Conservation (phyloP, 2,888 invertebrate species). For the Apamea crenata region DNA sequence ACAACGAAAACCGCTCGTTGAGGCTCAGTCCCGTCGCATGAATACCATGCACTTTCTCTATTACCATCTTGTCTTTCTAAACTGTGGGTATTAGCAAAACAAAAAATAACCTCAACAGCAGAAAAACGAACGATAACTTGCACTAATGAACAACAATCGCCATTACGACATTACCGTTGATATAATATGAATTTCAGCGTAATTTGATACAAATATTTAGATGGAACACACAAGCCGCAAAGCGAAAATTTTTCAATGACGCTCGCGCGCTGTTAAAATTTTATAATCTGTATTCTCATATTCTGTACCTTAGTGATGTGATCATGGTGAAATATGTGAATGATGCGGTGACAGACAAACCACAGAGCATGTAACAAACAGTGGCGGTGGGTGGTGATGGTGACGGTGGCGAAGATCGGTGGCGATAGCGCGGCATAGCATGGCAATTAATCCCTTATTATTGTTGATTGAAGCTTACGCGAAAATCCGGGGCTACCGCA, state of each 20-base stretch:
- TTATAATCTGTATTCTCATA: no score
- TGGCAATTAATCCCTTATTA: no score
- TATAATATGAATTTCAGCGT: conserved; percentile 34
- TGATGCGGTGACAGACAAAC: not conserved
- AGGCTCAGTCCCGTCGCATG: conserved; percentile 85
- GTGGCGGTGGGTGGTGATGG: not conserved
- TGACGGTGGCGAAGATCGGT: not conserved
- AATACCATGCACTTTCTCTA: conserved; percentile 84
- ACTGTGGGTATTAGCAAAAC: conserved; percentile 47
- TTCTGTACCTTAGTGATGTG: not conserved
- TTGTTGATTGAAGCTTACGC: no score
- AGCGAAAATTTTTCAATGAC: conserved; percentile 54
- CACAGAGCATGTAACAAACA: not conserved
- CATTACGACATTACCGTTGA: conserved; percentile 57
- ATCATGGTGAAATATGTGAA: no score
- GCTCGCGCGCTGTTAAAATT: conserved; percentile 50
- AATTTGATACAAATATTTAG: conserved; percentile 60
- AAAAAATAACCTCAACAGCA: conserved; percentile 47
- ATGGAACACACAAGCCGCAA: not conserved
- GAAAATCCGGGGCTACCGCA: no score
- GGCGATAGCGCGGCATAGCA: no score
- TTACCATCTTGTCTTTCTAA: conserved; percentile 73
- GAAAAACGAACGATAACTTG: conserved; percentile 14
- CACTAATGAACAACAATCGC: conserved; percentile 44
- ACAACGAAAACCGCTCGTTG: conserved; percentile 81